Percentiles rank a stretch among this genome's conserved stretches.
Conservation (phyloP, 2,113 vertebrate species). For the Ranitomeya variabilis region DNA sequence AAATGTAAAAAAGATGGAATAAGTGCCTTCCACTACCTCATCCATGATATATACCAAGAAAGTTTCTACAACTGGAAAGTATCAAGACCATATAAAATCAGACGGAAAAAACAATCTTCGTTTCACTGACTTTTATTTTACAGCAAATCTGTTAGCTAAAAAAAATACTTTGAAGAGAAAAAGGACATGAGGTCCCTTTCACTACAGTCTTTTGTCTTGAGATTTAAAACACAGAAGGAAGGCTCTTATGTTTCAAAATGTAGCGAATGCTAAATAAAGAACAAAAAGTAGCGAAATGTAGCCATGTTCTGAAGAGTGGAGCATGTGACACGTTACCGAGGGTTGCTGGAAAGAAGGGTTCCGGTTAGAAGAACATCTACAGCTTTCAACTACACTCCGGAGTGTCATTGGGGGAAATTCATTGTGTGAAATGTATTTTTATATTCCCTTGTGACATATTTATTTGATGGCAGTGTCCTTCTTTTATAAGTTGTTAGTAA, state of each 20-base stretch:
- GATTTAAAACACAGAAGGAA: conserved; percentile 48
- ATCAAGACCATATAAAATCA: conserved; percentile 27
- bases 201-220: conserved; percentile 50
- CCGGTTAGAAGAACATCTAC: conserved; percentile 53
- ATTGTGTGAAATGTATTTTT: conserved; percentile 51
- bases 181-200: conserved; percentile 52
- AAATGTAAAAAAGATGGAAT: not conserved
- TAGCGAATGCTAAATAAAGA: conserved; percentile 56
- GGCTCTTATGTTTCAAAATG: conserved; percentile 36
- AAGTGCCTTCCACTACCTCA: not conserved
- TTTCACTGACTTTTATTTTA: conserved; percentile 37
- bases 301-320: conserved; percentile 31
- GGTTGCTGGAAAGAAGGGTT: conserved; percentile 43
- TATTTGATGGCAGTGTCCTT: conserved; percentile 46
- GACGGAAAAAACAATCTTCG: not conserved
- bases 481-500: conserved; percentile 1
- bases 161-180: conserved; percentile 53
- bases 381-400: conserved; percentile 53
- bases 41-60: conserved; percentile 22
- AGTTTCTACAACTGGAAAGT: conserved; percentile 25
- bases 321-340: conserved; percentile 37
- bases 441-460: conserved; percentile 52
- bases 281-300: conserved; percentile 42
- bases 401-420: conserved; percentile 49
- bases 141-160: conserved; percentile 25